A percentile compares a stretch with the other conserved stretches of the same genome.
These are phyloP conservation scores for Coremacera marginata DNA, from an alignment of 2,888 invertebrate genomes.

Conservation along the genomic window DNA sequence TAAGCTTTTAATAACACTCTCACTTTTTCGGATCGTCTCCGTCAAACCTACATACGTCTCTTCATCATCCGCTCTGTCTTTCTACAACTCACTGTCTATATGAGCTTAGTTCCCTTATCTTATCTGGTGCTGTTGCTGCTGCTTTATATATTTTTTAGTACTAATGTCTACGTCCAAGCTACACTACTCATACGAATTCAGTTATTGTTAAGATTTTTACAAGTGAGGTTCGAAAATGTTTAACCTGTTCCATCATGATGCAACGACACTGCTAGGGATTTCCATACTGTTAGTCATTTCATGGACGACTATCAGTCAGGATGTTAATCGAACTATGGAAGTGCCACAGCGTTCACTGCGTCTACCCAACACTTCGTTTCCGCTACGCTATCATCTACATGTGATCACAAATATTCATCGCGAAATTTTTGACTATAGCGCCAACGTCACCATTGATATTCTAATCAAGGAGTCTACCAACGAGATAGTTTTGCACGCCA, in stretches of 20 bases:
- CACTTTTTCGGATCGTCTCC: too few species aligned
- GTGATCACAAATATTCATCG: slow-evolving; percentile 60
- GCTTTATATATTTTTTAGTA: background rate
- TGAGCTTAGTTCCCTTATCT: background rate
- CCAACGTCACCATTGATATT: slow-evolving; percentile 63
- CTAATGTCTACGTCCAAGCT: background rate
- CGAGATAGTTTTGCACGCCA: slow-evolving; percentile 64
- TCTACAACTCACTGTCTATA: background rate
- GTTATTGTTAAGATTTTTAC: slow-evolving; percentile 53
- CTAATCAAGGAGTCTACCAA: slow-evolving; percentile 57
- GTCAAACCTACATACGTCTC: too few species aligned
- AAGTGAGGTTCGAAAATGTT: slow-evolving; percentile 46
- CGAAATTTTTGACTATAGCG: slow-evolving; percentile 55
- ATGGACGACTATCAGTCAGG: background rate
- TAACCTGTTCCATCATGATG: background rate
- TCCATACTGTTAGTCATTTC: background rate
- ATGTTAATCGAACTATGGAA: background rate
- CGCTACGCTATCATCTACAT: slow-evolving; percentile 71
- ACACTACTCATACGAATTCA: slow-evolving; percentile 42
- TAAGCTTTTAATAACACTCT: too few species aligned
- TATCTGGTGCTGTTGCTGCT: background rate
- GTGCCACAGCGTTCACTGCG: slow-evolving; percentile 62
- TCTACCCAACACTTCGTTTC: slow-evolving; percentile 72
- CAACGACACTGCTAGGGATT: background rate
- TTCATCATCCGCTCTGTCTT: background rate